Evolutionary conservation across 30 jellyfish, hydroid and myxozoan genomes (phyloP), one percentile per base, ranked within the genome.

Genomic region (Phacellophora camtschatica): DNA sequence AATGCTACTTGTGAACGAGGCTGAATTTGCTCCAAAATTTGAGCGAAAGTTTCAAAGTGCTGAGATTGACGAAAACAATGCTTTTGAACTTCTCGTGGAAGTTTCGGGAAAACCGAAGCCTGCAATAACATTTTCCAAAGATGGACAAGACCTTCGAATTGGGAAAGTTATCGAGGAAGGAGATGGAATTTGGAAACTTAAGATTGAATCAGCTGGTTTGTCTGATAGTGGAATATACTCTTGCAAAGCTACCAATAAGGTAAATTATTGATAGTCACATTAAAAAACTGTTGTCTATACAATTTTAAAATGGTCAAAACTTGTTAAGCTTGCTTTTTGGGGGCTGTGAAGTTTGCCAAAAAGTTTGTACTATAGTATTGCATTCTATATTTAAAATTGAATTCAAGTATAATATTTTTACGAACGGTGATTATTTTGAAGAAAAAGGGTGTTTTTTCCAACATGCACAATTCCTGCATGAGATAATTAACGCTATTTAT

Each of bases 31-130:
- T 3, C 97, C 99, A 8, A 45, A 41, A 27, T 94, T 94, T 73
- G 1, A 54, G 24, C 66, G 59, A 56, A 69, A 35, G 56, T 58
- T 94, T 39, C 72, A 68, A 37, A 96, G 83, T 62, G 45, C 49
- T 27, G 87, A 48, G 12, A 49, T 86, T 4, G 54, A 74, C 28
- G 99, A 71, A 37, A 96, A 91, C 1, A 82, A 53, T 13, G 73
- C 74, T 34, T 57, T 78, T 29, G 73, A 42, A 48, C 50, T 87
- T 18, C 25, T 27, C 0, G 89, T 80, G 19, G 90, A 78, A 45
- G 95, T 84, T 4, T 64, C 71, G 2, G 97, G 97, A 34, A 65
- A 79, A 7, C 97, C 97, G 20, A 61, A 61, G 58, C 96, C 99
- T 11, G 87, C 62, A 12, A 95, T 94, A 27, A 73, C 27, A 45